A percentile compares a stretch with the other conserved stretches of the same genome.
These are phyloP conservation scores for Caloenas nicobarica DNA, from an alignment of 2,113 vertebrate species.

Conservation along the genomic window DNA sequence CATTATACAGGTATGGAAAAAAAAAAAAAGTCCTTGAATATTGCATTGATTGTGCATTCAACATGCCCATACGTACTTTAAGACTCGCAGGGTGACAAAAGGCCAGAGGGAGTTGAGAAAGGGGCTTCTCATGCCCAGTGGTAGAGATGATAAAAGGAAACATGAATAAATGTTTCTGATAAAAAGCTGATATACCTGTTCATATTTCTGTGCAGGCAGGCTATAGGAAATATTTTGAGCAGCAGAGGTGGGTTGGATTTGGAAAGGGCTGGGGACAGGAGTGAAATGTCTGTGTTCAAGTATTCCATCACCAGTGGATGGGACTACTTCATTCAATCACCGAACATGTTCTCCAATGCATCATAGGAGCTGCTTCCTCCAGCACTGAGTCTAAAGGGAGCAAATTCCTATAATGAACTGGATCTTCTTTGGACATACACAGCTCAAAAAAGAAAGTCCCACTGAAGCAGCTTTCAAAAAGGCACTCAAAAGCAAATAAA, in stretches of 20 bases:
- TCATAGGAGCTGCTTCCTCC: conserved; percentile 70
- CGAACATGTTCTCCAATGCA: conserved; percentile 68
- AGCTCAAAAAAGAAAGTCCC: conserved; percentile 80
- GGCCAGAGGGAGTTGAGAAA: conserved; percentile 69
- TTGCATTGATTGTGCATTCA: conserved; percentile 98
- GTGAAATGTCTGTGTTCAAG: conserved; percentile 73
- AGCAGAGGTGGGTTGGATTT: conserved; percentile 72
- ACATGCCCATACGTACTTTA: conserved; percentile 83
- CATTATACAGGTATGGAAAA: conserved; percentile 84
- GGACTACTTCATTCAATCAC: conserved; percentile 74
- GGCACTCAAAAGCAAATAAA: conserved; percentile 98
- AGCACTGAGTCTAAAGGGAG: conserved; percentile 47
- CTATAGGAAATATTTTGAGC: conserved; percentile 82
- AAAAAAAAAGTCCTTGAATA: conserved; percentile 84
- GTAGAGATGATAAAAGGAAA: conserved; percentile 78
- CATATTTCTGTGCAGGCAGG: conserved; percentile 83
- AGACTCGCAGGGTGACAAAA: conserved; percentile 83
- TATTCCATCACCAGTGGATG: conserved; percentile 74
- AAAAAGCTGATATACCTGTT: conserved; percentile 74
- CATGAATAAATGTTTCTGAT: conserved; percentile 72
- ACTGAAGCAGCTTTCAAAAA: conserved; percentile 94
- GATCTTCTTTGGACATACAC: conserved; percentile 80
- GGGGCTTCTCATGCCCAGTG: conserved; percentile 74
- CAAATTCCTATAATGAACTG: conserved; percentile 54
- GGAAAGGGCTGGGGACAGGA: conserved; percentile 24